Evolutionary conservation across 2,113 vertebrate genomes (phyloP).

Genomic region (Gavia stellata): DNA sequence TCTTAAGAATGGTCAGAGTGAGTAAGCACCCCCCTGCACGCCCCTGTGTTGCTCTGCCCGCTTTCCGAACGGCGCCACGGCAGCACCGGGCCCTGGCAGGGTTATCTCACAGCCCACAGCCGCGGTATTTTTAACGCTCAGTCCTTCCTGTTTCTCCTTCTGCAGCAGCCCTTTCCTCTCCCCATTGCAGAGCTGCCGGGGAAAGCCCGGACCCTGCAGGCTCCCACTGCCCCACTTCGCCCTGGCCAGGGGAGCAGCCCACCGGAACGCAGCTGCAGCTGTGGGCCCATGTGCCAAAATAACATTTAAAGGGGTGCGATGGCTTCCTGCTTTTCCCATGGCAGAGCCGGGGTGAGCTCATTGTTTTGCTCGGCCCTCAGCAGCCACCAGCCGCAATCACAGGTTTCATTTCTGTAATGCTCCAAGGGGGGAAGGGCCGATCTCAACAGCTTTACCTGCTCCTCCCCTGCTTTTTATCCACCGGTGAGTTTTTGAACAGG

Average conservation of each 20-base stretch:
- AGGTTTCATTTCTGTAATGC: background rate
- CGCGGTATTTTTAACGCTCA: accelerated
- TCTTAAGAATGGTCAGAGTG: background rate
- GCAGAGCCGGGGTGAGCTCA: background rate
- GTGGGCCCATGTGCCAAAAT: accelerated
- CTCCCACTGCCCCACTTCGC: background rate
- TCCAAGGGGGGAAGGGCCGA: background rate
- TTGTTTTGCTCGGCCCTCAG: background rate
- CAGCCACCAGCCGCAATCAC: background rate
- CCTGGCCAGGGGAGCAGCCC: background rate
- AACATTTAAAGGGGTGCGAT: background rate
- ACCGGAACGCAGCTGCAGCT: background rate
- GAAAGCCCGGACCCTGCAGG: background rate
- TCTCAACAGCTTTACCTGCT: background rate
- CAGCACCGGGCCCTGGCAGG: background rate
- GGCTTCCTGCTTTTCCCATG: background rate
- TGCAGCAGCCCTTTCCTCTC: background rate
- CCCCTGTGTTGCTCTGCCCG: background rate
- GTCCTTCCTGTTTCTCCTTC: background rate
- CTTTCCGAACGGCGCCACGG: accelerated
- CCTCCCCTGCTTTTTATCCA: background rate
- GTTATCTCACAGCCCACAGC: background rate
- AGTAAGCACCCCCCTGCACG: accelerated
- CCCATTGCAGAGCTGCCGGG: background rate
- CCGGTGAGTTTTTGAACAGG: accelerated